Base-by-base conservation (phyloP, 2,113 vertebrate species). In the Pampusana beccarii region DNA sequence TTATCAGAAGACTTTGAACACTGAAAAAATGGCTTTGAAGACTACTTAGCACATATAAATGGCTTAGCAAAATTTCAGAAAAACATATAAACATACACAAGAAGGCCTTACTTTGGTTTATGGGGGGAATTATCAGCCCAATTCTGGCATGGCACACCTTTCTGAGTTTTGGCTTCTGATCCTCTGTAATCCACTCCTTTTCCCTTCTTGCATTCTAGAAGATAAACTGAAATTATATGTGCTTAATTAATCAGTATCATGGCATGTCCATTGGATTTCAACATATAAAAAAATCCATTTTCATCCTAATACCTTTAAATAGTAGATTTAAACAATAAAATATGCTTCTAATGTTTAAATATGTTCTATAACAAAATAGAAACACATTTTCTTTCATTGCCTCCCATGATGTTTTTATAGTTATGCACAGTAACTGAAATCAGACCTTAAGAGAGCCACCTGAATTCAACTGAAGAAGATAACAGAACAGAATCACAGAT, bases 181-280 rank as follows among this genome's bases (percentile, higher is more conserved):
- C 99, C 99, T 97, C 98, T 98, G 97, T 99, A 99, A 89, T 98
- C 92, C 18, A 26, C 79, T 54, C 99, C 99, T 60, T 78, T 73
- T 75, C 98, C 98, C 64, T 93, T 74, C 28, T 97, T 96, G 93
- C 99, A 99, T 92, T 99, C 98, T 95, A 98, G 95, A 84, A 99
- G 98, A 91, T 98, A 99, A 25, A 83, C 99, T 99, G 78, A 80
- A 95, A 88, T 20, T 10, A 92, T n/a, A 80, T 4, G 3, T 38
- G 5, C 6, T 60, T 71, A n/a, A 83, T 89, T 88, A 71, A 71
- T 77, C 33, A 34, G 13, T 67, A 40, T n/a, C 26, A 54, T 21
- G 13, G 20, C 7, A 9, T 6, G 13, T 65, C 46, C 14, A 24
- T 8, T 75, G 14, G 28, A 61, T 83, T 85, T 77, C 34, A 86